Percentiles rank a stretch among this genome's conserved stretches.
phyloP scores from a whole-genome alignment of 2,888 invertebrate species.

The Spilarctia lutea region DNA sequence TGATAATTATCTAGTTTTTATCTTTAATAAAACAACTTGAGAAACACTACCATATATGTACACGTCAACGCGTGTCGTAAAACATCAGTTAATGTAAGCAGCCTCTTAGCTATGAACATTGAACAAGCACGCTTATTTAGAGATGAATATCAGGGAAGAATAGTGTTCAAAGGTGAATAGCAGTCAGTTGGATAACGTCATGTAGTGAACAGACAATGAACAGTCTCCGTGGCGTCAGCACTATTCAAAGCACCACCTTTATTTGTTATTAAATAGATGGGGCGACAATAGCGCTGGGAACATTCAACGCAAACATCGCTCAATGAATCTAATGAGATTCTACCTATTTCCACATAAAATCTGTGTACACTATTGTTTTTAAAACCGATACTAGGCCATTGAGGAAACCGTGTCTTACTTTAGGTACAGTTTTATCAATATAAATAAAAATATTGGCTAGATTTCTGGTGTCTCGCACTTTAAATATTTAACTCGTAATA shows the following conservation, averaged over 20 bases:
- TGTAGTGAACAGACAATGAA: conserved; percentile 60
- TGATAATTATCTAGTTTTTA: not conserved
- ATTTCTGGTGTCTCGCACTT: no score
- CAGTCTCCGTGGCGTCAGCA: conserved; percentile 65
- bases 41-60: not conserved
- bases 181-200: conserved; percentile 59
- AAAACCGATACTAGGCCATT: not conserved
- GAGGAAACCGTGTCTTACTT: not conserved
- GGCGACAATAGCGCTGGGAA: conserved; percentile 59
- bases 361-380: not conserved
- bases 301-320: conserved; percentile 58
- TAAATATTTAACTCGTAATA: no score
- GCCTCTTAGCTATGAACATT: conserved; percentile 14
- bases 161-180: conserved; percentile 54
- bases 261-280: conserved; percentile 71
- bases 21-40: not conserved
- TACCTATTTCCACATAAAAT: conserved; percentile 40
- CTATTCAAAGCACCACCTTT: conserved; percentile 68
- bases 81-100: not conserved
- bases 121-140: conserved; percentile 41
- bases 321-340: conserved; percentile 61
- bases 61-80: not conserved
- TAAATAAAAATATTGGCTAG: not conserved
- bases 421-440: no score
- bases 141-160: conserved; percentile 51